Conservation (phyloP, 2,797 vertebrate species). For the Atherinosoma microstoma region DNA sequence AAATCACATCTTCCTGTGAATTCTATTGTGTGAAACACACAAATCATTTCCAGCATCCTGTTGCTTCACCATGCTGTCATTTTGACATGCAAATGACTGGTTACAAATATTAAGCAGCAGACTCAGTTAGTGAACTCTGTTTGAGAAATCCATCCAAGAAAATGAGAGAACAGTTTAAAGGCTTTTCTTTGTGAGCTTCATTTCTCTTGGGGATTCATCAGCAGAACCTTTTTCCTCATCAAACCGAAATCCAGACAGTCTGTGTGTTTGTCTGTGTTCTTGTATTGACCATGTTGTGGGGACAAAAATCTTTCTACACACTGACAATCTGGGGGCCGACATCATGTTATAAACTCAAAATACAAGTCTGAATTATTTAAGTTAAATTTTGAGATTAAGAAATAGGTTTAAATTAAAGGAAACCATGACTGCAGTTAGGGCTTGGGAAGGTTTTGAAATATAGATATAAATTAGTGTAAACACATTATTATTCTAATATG, state of each 20-base stretch:
- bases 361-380: no score
- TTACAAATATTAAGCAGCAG: not conserved
- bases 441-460: no score
- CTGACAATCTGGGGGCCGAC: no score
- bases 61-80: not conserved
- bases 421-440: no score
- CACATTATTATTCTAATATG: no score
- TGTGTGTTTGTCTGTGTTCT: not conserved
- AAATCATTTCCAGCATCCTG: not conserved
- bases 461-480: no score
- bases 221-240: not conserved
- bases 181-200: not conserved
- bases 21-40: not conserved
- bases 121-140: not conserved
- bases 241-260: not conserved
- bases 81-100: not conserved
- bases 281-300: not conserved
- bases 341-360: no score
- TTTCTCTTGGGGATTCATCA: conserved; percentile 8
- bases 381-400: no score
- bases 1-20: no score
- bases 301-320: not conserved
- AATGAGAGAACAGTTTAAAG: not conserved
- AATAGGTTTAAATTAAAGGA: no score
- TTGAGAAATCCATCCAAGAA: conserved; percentile 5